A percentile compares a stretch with the other conserved stretches of the same genome.
Evolutionary conservation across 2,797 vertebrate genomes (phyloP).

Genomic region (Enteromius afrohamiltoni): DNA sequence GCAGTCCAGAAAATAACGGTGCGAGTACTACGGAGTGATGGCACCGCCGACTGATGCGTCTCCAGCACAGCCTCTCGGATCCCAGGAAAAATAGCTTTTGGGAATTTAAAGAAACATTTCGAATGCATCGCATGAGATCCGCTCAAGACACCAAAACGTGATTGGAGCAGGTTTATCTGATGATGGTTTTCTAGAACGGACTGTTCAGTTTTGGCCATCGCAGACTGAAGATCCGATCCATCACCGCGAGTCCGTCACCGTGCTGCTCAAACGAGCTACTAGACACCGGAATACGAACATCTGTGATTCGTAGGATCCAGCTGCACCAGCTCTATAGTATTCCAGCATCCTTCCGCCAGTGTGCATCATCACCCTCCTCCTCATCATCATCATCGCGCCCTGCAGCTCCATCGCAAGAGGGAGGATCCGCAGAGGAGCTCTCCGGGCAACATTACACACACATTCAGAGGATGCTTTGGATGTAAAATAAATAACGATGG

Average conservation of each 20-base stretch:
- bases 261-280: not conserved
- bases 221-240: slow-evolving; percentile 2
- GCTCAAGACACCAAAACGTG: slow-evolving; percentile 41
- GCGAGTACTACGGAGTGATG: slow-evolving; percentile 67
- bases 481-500: slow-evolving; percentile 84
- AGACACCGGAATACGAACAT: slow-evolving; percentile 46
- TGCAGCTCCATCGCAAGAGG: slow-evolving; percentile 57
- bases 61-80: slow-evolving; percentile 62
- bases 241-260: not conserved
- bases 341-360: slow-evolving; percentile 55
- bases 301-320: slow-evolving; percentile 44
- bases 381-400: slow-evolving; percentile 54
- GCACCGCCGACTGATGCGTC: slow-evolving; percentile 66
- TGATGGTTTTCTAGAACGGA: slow-evolving; percentile 32
- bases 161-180: slow-evolving; percentile 27
- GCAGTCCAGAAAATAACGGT: slow-evolving; percentile 56
- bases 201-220: slow-evolving; percentile 9
- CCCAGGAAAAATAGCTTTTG: slow-evolving; percentile 51
- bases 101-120: slow-evolving; percentile 34
- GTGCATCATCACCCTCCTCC: slow-evolving; percentile 43
- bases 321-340: slow-evolving; percentile 51
- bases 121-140: not conserved
- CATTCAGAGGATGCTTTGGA: slow-evolving; percentile 76
- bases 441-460: slow-evolving; percentile 45
- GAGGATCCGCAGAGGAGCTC: slow-evolving; percentile 70